These are phyloP conservation scores for Vombatus ursinus DNA, from an alignment of 2,113 vertebrate genomes.

Conservation along the genomic window DNA sequence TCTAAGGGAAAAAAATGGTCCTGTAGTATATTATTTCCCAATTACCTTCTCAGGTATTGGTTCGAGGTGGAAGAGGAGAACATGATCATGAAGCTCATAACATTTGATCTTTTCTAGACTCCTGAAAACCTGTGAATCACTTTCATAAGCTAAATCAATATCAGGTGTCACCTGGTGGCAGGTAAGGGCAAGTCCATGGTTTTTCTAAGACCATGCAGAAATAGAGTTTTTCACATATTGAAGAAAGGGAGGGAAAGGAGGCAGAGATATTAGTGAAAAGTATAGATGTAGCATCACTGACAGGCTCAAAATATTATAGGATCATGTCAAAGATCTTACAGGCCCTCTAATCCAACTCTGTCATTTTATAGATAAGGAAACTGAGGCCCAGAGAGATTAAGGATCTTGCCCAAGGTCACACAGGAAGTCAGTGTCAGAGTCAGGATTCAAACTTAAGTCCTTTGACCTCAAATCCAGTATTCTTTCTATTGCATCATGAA, in stretches of 20 bases:
- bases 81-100: slow-evolving; percentile 72
- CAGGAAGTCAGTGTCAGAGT: background rate
- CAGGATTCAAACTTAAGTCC: background rate
- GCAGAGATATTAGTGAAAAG: slow-evolving; percentile 34
- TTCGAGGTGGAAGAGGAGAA: slow-evolving; percentile 67
- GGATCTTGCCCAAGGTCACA: background rate
- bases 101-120: slow-evolving; percentile 76
- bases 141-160: slow-evolving; percentile 79
- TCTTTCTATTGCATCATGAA: background rate
- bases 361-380: background rate
- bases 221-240: slow-evolving; percentile 72
- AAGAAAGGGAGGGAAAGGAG: slow-evolving; percentile 32
- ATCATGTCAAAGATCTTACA: background rate
- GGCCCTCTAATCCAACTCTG: background rate
- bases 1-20: slow-evolving; percentile 35
- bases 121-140: slow-evolving; percentile 74
- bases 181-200: slow-evolving; percentile 75
- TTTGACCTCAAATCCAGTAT: background rate
- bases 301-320: background rate
- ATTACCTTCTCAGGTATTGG: slow-evolving; percentile 71
- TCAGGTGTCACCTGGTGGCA: slow-evolving; percentile 75
- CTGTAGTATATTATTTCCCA: slow-evolving; percentile 75
- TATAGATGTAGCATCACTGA: background rate
- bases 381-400: background rate
- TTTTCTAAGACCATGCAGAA: slow-evolving; percentile 71